Evolutionary conservation across 2,797 vertebrate genomes (phyloP), one percentile per base, ranked within the genome.

Genomic region (Pseudochirops cupreus): DNA sequence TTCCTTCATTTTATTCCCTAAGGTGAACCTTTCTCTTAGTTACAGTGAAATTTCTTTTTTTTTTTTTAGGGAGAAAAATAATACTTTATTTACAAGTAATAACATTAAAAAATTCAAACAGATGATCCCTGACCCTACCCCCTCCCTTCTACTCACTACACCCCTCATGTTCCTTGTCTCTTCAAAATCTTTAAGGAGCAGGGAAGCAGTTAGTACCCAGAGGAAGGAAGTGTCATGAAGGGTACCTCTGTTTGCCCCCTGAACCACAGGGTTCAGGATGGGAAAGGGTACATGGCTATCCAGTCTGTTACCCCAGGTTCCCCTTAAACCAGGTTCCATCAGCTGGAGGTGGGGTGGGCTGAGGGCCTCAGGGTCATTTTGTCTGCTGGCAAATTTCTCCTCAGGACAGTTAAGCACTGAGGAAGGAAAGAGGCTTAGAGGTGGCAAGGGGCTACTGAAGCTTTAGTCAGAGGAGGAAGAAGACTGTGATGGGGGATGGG

Each of bases 41-140:
- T 39, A 74, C 6, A 74, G 16, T 39, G n/a, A 67, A 67, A 6
- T 55, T n/a, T n/a, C n/a, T n/a, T n/a, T 52, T 52, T 52, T 5
- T 52, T 52, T 52, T 52, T 52, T 52, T 52, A 96, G 98, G 98
- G 98, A 98, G 97, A 98, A 98, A 92, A 98, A 98, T 98, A 98
- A 98, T 97, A 98, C 97, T 98, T 98, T 98, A 98, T 98, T 98
- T 98, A 98, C 98, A 98, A 96, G 97, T 98, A 98, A 98, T 97
- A 98, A 98, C 96, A 97, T 97, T 98, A 98, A 98, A 98, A 98
- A 98, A 95, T 97, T 97, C 96, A 97, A 97, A 87, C 39, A 87
- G 74, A 50, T 87, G 74, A 87, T 96, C 91, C 94, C 96, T 93
- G 74, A 95, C 97, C 97, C 95, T 95, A 97, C 96, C 98, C 96